Evolutionary conservation across 2,797 vertebrate species (phyloP).

Genomic region (Myiothlypis coronata): DNA sequence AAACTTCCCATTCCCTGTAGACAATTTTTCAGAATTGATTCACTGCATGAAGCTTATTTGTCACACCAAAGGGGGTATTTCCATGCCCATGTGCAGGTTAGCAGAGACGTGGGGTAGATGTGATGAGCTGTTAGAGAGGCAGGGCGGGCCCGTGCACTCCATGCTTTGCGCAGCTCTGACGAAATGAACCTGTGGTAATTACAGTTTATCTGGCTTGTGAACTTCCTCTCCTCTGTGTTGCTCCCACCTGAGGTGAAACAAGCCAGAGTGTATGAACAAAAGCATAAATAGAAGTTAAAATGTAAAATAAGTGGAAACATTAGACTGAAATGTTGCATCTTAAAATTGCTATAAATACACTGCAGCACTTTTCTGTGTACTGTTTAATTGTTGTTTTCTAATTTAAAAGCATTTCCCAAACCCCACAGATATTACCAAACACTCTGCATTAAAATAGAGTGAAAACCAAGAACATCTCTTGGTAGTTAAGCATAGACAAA

Average conservation of each 20-base stretch:
- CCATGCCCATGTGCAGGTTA: not conserved
- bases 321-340: not conserved
- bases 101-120: not conserved
- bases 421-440: not conserved
- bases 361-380: not conserved
- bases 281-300: not conserved
- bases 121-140: not conserved
- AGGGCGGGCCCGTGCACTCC: not conserved
- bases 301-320: not conserved
- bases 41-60: not conserved
- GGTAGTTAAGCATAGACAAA: not conserved
- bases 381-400: not conserved
- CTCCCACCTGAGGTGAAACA: not conserved
- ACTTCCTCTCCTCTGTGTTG: constrained; percentile 2
- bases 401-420: not conserved
- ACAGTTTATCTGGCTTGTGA: not conserved
- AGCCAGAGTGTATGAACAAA: not conserved
- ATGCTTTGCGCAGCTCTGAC: not conserved
- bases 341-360: not conserved
- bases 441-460: not conserved
- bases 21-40: not conserved
- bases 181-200: not conserved
- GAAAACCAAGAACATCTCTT: not conserved
- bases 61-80: not conserved
- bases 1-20: not conserved